Percentiles rank a stretch among this genome's conserved stretches.
These are phyloP conservation scores for Parasteatoda lunata DNA, from an alignment of 2,888 invertebrate genomes.

Conservation along the genomic window DNA sequence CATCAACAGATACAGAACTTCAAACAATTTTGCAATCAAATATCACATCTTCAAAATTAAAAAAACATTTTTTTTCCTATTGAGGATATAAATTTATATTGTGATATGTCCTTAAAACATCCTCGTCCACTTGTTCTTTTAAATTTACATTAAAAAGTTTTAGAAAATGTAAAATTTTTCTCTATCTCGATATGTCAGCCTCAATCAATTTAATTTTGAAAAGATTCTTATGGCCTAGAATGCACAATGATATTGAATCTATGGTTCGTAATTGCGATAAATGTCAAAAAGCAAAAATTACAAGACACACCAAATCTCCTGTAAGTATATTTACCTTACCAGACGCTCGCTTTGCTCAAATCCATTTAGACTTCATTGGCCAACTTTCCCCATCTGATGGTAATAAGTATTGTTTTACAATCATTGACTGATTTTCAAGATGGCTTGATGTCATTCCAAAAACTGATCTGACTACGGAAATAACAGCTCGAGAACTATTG, in stretches of 20 bases:
- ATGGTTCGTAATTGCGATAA: background rate
- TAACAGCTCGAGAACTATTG: background rate
- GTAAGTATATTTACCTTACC: conserved; percentile 20
- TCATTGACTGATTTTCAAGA: background rate
- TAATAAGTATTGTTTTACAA: conserved; percentile 11
- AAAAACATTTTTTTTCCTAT: background rate
- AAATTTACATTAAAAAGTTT: background rate
- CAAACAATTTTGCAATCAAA: background rate
- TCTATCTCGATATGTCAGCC: conserved; percentile 5
- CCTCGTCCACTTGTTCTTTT: conserved; percentile 16
- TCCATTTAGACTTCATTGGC: conserved; percentile 9
- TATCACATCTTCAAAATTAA: background rate
- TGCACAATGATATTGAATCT: background rate
- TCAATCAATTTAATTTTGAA: background rate
- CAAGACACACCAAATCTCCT: conserved; percentile 3
- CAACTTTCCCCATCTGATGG: conserved; percentile 8
- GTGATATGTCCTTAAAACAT: conserved; percentile 2
- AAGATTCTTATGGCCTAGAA: conserved; percentile 15
- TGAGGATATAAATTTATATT: background rate
- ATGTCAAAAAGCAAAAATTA: background rate
- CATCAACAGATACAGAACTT: background rate
- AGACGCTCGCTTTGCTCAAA: conserved; percentile 30
- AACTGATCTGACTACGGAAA: too few species aligned
- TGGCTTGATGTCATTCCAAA: too few species aligned
- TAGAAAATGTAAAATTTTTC: background rate